phyloP scores from a whole-genome alignment of 2,797 vertebrate genomes.

The Mormyrops boulengeri region DNA sequence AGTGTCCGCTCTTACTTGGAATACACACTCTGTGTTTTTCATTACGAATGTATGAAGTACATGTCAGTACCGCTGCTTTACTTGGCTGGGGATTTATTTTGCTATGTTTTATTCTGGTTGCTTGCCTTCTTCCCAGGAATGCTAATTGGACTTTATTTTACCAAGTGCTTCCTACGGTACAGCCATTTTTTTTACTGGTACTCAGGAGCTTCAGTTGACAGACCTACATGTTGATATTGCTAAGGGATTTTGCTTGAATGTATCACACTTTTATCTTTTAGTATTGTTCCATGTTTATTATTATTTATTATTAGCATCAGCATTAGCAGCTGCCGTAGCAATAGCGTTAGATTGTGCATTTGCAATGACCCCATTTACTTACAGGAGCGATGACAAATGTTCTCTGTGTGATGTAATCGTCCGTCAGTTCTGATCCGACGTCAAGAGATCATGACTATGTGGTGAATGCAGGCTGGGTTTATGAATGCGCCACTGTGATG shows the following conservation, averaged over 20 bases:
- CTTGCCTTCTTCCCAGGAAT: constrained; percentile 42
- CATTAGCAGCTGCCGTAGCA: not conserved
- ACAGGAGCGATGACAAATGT: not conserved
- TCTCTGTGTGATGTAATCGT: constrained; percentile 37
- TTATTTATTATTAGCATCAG: not conserved
- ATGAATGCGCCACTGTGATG: constrained; percentile 12
- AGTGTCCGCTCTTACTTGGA: constrained; percentile 59
- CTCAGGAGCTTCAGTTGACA: constrained; percentile 38
- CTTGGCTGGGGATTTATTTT: not conserved
- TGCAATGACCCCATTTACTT: not conserved
- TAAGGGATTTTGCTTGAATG: not conserved
- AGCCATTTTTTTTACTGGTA: constrained; percentile 50
- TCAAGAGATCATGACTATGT: constrained; percentile 46
- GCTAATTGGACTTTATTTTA: constrained; percentile 55
- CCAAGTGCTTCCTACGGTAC: constrained; percentile 58
- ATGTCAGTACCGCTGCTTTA: not conserved
- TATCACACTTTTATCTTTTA: not conserved
- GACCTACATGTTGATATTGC: constrained; percentile 46
- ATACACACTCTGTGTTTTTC: not conserved
- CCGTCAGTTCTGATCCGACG: constrained; percentile 39
- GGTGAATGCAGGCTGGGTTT: constrained; percentile 40
- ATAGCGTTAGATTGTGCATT: not conserved
- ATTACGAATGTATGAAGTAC: not conserved
- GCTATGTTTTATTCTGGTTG: constrained; percentile 21
- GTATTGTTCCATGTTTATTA: not conserved